Evolutionary conservation across 1,140 invertebrate genomes (phyloP), one percentile per base, ranked within the genome.

Genomic region (Lucilia cuprina): DNA sequence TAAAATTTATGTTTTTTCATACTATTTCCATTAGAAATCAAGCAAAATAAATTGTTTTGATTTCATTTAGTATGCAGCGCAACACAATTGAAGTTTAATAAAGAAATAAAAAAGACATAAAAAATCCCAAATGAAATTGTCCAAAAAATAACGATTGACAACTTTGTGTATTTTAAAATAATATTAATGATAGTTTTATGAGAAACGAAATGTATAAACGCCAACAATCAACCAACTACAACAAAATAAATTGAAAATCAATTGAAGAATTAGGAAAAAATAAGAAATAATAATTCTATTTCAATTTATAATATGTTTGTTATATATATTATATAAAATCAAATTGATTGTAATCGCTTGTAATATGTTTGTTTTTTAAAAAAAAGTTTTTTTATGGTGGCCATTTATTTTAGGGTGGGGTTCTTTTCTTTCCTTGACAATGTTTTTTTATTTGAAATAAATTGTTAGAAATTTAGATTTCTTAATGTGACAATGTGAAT

Each of bases 121-220:
- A 78, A n/a, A n/a, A n/a, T n/a, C 21, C 34, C 10, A 9, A 50
- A 25, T 41, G 17, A 47, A 41, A 80, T 80, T 80, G n/a, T 21
- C 65, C n/a, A 70, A 19, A 70, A 21, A 65, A n/a, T n/a, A n/a
- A n/a, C 60, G 19, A 19, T 70, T 80, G 77, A 49, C 77, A 80
- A 80, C 77, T 80, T 80, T 21, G 41, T 80, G 41, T 49, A 50
- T n/a, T 21, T 41, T 50, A 49, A 49, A 80, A 47, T 80, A 49
- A 80, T 49, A 80, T 80, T 80, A 80, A 80, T 80, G 77, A 80
- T 80, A 12, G 77, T 49, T 80, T 80, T 80, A 80, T 80, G 77
- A 49, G 77, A 80, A 80, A 77, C 17, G 30, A 77, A 77, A 41
- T 41, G 3, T 3, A 5, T 41, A 77, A 77, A 41, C 19, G 4